These are phyloP conservation scores for Staurois parvus DNA, from an alignment of 2,797 vertebrate species.

Conservation along the genomic window DNA sequence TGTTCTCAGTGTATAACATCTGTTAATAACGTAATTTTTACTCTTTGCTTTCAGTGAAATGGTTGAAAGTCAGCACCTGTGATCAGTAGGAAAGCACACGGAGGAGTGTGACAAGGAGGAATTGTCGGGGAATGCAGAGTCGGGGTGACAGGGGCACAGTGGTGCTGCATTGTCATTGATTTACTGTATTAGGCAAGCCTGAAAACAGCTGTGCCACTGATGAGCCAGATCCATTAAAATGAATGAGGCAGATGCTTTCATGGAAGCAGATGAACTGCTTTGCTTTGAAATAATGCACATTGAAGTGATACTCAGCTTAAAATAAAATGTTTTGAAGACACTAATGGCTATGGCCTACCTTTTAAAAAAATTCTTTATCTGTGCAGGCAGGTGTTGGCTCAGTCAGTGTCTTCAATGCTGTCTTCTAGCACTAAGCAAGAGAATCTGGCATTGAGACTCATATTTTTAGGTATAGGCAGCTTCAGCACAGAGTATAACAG, in stretches of 20 bases:
- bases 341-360: neutral
- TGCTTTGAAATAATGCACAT: neutral
- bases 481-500: no score
- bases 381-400: neutral
- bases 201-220: slow-evolving; percentile 5
- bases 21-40: neutral
- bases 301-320: neutral
- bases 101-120: neutral
- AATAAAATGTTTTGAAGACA: neutral
- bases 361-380: neutral
- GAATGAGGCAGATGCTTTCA: slow-evolving; percentile 2
- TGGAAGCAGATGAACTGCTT: neutral
- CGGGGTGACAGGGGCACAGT: neutral
- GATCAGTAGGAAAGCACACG: neutral
- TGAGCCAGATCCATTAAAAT: slow-evolving; percentile 7
- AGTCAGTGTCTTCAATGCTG: neutral
- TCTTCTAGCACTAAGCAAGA: neutral
- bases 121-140: neutral
- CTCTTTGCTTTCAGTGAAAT: neutral
- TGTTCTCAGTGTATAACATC: neutral
- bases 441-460: no score
- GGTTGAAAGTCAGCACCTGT: neutral
- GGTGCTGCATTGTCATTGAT: neutral
- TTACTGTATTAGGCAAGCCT: neutral
- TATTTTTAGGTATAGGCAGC: no score